Conservation (phyloP, 2,797 vertebrate species). For the Chrysolophus pictus region DNA sequence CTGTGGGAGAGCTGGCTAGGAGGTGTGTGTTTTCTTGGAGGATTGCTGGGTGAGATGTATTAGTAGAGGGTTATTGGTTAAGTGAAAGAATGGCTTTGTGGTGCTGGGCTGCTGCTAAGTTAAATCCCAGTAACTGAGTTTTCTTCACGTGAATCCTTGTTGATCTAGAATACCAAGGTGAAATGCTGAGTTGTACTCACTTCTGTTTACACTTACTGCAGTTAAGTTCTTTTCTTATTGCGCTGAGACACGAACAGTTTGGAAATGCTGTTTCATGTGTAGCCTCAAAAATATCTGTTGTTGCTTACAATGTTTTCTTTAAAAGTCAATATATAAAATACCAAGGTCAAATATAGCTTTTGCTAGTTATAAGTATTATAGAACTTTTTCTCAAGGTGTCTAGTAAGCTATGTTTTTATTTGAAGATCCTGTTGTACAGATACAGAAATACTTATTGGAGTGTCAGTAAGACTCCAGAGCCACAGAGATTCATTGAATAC, state of each 20-base stretch:
- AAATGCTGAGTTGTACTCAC: not conserved
- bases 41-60: too few species aligned
- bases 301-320: not conserved
- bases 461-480: not conserved
- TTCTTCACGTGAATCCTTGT: not conserved
- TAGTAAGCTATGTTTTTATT: not conserved
- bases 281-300: not conserved
- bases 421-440: not conserved
- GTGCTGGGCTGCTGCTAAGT: too few species aligned
- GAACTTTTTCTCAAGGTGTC: not conserved
- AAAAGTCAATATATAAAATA: not conserved
- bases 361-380: not conserved
- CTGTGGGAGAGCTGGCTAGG: too few species aligned
- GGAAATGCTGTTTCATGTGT: not conserved
- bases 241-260: not conserved
- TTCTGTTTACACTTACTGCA: not conserved
- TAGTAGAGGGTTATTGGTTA: too few species aligned
- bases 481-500: not conserved
- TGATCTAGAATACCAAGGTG: not conserved
- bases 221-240: not conserved
- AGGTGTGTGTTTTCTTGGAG: too few species aligned
- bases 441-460: not conserved
- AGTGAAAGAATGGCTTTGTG: too few species aligned
- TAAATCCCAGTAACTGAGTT: not conserved
- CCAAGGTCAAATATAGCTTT: not conserved